phyloP scores from a whole-genome alignment of 92 coral and sea anemone species.

The Bergia sp. region DNA sequence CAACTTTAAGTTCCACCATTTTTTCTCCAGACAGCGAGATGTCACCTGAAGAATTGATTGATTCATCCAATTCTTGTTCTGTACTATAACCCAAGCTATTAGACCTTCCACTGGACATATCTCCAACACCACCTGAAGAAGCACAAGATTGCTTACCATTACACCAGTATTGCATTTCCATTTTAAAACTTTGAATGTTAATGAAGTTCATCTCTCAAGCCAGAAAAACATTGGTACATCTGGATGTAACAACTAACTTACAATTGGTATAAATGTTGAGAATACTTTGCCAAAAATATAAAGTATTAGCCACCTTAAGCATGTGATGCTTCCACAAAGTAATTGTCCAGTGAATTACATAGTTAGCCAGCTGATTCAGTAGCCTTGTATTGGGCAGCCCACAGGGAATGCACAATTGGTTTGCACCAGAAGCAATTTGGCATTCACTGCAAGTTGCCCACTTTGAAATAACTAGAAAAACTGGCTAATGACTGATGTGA shows the following conservation, averaged over 20 bases:
- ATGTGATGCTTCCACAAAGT: too few relatives aligned
- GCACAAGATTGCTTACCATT: neutral
- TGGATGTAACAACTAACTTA: neutral
- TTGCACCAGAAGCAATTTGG: neutral
- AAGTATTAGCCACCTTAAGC: too few relatives aligned
- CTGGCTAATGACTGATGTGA: neutral
- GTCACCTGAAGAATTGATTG: neutral
- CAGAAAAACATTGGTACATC: neutral
- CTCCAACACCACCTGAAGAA: neutral
- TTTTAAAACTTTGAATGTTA: neutral
- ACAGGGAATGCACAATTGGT: too few relatives aligned
- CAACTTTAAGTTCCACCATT: neutral
- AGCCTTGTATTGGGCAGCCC: too few relatives aligned
- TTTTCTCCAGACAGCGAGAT: neutral
- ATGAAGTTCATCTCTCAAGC: too few relatives aligned
- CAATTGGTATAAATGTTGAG: too few relatives aligned
- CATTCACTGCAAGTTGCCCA: neutral
- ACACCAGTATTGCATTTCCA: neutral
- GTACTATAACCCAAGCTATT: neutral
- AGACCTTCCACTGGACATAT: too few relatives aligned
- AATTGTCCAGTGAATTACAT: too few relatives aligned
- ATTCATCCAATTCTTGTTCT: neutral
- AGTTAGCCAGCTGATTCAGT: too few relatives aligned
- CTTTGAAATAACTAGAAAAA: neutral
- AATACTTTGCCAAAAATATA: too few relatives aligned